Conservation (phyloP, 2,888 invertebrate genomes). For the Eudasyphora cyanicolor region DNA sequence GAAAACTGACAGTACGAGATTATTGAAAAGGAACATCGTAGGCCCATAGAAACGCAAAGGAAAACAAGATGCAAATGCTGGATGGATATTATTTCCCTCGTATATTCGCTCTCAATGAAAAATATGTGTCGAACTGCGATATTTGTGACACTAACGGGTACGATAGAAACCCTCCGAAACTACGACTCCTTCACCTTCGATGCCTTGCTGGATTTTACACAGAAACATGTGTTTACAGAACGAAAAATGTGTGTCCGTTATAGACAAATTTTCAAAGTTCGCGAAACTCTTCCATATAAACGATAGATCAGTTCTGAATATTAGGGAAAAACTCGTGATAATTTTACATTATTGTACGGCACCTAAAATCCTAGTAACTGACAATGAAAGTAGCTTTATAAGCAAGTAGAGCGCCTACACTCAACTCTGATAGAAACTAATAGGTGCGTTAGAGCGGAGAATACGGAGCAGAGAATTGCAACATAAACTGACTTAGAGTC, state of each 20-base stretch:
- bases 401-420: slow-evolving; percentile 59
- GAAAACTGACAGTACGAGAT: background rate
- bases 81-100: slow-evolving; percentile 49
- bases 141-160: slow-evolving; percentile 34
- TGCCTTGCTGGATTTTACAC: slow-evolving; percentile 45
- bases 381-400: slow-evolving; percentile 61
- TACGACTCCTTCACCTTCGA: slow-evolving; percentile 5
- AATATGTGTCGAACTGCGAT: background rate
- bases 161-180: slow-evolving; percentile 30
- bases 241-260: slow-evolving; percentile 52
- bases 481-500: slow-evolving; percentile 38
- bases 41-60: slow-evolving; percentile 45
- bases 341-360: slow-evolving; percentile 61
- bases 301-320: slow-evolving; percentile 46
- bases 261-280: slow-evolving; percentile 62
- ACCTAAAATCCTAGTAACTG: slow-evolving; percentile 52
- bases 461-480: slow-evolving; percentile 15
- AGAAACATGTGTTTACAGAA: slow-evolving; percentile 52
- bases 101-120: slow-evolving; percentile 1
- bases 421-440: slow-evolving; percentile 63
- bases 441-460: slow-evolving; percentile 56
- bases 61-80: slow-evolving; percentile 43
- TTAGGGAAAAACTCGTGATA: slow-evolving; percentile 56
- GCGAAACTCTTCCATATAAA: slow-evolving; percentile 61
- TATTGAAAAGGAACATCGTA: slow-evolving; percentile 42